A percentile compares a stretch with the other conserved stretches of the same genome.
Evolutionary conservation across 2,797 vertebrate species (phyloP).

Genomic region (Intellagama lesueurii): DNA sequence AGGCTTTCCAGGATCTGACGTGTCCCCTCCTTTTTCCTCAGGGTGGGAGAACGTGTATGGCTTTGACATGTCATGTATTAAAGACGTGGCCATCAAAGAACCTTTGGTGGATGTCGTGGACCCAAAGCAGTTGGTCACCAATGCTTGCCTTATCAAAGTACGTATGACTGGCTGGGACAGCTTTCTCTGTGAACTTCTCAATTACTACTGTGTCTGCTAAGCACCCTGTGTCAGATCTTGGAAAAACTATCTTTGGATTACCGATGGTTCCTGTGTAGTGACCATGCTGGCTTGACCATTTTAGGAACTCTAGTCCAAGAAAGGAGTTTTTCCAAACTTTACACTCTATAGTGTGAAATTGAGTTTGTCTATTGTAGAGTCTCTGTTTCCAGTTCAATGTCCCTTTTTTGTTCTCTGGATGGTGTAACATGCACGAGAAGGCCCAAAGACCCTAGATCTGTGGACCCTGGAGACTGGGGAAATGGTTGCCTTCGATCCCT

Average conservation of each 20-base stretch:
- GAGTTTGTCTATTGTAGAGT: not conserved
- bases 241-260: no score
- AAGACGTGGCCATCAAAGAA: slow-evolving; percentile 94
- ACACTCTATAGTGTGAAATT: no score
- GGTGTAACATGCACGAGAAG: no score
- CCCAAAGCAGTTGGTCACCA: slow-evolving; percentile 93
- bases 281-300: no score
- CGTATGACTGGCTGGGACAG: slow-evolving; percentile 67
- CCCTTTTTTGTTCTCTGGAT: no score
- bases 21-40: slow-evolving; percentile 53
- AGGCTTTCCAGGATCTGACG: slow-evolving; percentile 22
- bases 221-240: not conserved
- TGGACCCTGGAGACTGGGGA: not conserved
- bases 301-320: no score
- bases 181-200: no score
- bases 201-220: not conserved
- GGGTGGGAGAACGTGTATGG: slow-evolving; percentile 98
- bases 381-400: not conserved
- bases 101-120: slow-evolving; percentile 94
- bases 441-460: not conserved
- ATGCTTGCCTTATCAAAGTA: slow-evolving; percentile 93
- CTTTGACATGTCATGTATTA: slow-evolving; percentile 96
- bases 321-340: no score
- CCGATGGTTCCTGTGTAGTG: no score
- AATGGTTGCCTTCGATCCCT: not conserved